Base-by-base conservation (phyloP, 2,797 vertebrate genomes). In the Myotis pilosus region DNA sequence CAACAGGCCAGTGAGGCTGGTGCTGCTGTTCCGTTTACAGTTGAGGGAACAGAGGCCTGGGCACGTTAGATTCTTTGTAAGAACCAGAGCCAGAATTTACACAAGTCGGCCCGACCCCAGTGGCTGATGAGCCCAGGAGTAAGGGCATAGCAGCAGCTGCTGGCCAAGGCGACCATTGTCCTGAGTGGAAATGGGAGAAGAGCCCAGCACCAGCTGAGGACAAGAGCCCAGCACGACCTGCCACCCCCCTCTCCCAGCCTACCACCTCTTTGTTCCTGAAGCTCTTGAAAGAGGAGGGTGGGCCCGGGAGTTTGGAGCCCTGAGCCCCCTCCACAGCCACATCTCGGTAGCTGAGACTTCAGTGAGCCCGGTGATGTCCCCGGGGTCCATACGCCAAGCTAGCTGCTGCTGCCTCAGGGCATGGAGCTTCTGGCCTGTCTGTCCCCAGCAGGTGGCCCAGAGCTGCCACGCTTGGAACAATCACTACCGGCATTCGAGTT, bases 101-200 rank as follows among this genome's bases (percentile, higher is more conserved):
- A 55, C 47, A 44, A 23, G 36, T 25, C 6, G 1, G 23, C n/a
- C 17, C 20, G 38, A 71, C n/a, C 36, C 49, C 19, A n/a, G 38
- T 33, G 74, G n/a, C 68, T 22, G 2, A 1, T 22, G 38, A 33
- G 8, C 16, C 28, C 7, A 16, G 7, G 0, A 1, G n/a, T 2
- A 11, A 68, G 49, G 47, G 4, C 41, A 47, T 2, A 47, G 41
- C 9, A 20, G 6, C 9, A 0, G 28, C 55, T 64, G 25, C 5
- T 30, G 28, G 36, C 36, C 36, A 60, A 30, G 92, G n/a, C 0
- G 7, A 80, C 16, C 4, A 5, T 22, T 30, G 51, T 38, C 89
- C 10, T 33, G 7, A n/a, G 17, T 16, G 23, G 11, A n/a, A 3
- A 36, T 0, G 28, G 38, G 38, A n/a, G 78, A 49, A 79, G 51